Evolutionary conservation across 2,797 vertebrate genomes (phyloP), one percentile per base, ranked within the genome.

Genomic region (Triplophysa yarkandensis): DNA sequence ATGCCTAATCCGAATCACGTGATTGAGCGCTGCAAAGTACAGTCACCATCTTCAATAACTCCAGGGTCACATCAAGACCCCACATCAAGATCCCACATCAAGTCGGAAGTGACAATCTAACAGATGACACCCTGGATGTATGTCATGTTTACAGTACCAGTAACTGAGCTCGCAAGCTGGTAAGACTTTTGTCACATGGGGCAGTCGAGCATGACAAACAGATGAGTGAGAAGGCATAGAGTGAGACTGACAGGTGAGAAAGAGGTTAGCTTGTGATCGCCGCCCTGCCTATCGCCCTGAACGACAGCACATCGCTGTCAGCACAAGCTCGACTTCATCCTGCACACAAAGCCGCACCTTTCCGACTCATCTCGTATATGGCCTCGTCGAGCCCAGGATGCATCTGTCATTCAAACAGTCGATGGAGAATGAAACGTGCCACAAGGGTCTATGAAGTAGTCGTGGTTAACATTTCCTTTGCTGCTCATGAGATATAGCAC

Each of bases 181-280:
- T 85, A 91, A 90, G 84, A 84, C 61, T 84, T 80, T 88, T 89
- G 91, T 93, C 93, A 90, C 81, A 86, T 88, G 88, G 82, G 80
- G 84, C 81, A 73, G 87, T 0, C 34, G 74, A 50, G 81, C 65
- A 81, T 77, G 71, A 86, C 14, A 41, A 80, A 78, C 21, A 79
- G 81, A 82, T 84, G 73, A 82, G 83, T 72, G 83, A 82, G 83
- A 80, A 88, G 58, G 23, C 3, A 5, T 83, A 80, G 87, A 88
- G 87, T 48, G 58, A 85, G 78, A 83, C 80, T 92, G 93, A 90
- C 90, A 91, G 89, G 87, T 87, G 91, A 93, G 90, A 92, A 86
- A 80, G 75, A 91, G 88, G 85, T 83, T 82, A 90, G 81, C 78
- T 80, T 77, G 76, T 54, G 82, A 66, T 80, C 60, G 81, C 85